Conservation (phyloP, 64 coral and sea anemone genomes). For the Dendronephthya gigantea region DNA sequence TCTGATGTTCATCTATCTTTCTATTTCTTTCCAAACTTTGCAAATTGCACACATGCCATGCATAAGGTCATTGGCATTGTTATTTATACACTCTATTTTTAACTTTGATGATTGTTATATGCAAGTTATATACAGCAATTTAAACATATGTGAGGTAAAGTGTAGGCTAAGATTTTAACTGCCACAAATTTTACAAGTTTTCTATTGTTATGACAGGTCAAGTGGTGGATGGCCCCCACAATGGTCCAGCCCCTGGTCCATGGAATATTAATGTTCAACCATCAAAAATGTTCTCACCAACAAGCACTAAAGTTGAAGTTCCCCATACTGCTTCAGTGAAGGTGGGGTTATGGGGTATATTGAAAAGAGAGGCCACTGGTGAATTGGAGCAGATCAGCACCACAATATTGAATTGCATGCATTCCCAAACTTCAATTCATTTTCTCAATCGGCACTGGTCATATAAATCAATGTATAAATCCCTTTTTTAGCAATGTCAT, state of each 20-base stretch:
- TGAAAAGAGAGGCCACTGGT: neutral
- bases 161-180: too few species aligned
- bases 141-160: too few species aligned
- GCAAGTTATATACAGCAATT: too few species aligned
- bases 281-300: neutral
- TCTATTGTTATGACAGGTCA: neutral
- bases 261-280: slow-evolving; percentile 29
- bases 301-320: slow-evolving; percentile 24
- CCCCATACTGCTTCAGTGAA: slow-evolving; percentile 38
- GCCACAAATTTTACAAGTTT: neutral
- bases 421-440: too few species aligned
- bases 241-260: slow-evolving; percentile 24
- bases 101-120: too few species aligned
- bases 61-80: too few species aligned
- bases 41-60: too few species aligned
- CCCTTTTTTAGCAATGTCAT: slow-evolving; percentile 27
- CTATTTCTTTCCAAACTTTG: neutral
- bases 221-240: slow-evolving; percentile 31
- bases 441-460: too few species aligned
- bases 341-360: neutral
- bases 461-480: too few species aligned
- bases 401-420: too few species aligned
- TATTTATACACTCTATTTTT: too few species aligned
- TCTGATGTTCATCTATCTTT: neutral
- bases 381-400: neutral